Percentiles rank a stretch among this genome's conserved stretches.
These are phyloP conservation scores for Ommatoiulus sabulosus DNA, from an alignment of 2,888 invertebrate species.

Conservation along the genomic window DNA sequence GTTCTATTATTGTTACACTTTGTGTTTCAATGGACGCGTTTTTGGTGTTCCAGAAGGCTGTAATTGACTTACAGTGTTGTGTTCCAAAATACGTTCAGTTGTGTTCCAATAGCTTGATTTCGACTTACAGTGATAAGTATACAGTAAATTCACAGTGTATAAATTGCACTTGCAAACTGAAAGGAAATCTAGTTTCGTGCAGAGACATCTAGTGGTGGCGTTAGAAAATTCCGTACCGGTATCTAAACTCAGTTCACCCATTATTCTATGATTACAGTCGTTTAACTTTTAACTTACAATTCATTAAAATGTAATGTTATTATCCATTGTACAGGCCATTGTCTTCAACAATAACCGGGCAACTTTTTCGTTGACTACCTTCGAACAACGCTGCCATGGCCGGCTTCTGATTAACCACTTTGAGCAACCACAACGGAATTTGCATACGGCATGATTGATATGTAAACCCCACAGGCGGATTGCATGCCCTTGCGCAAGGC, in stretches of 20 bases:
- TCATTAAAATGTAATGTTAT: background rate
- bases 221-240: background rate
- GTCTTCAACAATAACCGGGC: no score
- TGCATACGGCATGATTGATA: slow-evolving; percentile 14
- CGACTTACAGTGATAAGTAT: no score
- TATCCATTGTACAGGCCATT: background rate
- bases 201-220: no score
- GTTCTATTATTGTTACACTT: no score
- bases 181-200: background rate
- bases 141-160: no score
- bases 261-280: background rate
- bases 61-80: no score
- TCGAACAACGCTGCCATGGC: background rate
- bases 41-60: no score
- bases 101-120: no score
- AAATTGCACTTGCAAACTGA: background rate
- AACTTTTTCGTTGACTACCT: background rate
- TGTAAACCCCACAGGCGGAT: background rate
- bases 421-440: background rate
- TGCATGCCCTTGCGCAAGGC: background rate
- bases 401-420: background rate
- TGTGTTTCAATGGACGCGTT: no score
- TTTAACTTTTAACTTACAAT: background rate
- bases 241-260: background rate
- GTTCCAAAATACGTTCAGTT: no score